Evolutionary conservation across 2,797 vertebrate genomes (phyloP).

Genomic region (Perodicticus potto): DNA sequence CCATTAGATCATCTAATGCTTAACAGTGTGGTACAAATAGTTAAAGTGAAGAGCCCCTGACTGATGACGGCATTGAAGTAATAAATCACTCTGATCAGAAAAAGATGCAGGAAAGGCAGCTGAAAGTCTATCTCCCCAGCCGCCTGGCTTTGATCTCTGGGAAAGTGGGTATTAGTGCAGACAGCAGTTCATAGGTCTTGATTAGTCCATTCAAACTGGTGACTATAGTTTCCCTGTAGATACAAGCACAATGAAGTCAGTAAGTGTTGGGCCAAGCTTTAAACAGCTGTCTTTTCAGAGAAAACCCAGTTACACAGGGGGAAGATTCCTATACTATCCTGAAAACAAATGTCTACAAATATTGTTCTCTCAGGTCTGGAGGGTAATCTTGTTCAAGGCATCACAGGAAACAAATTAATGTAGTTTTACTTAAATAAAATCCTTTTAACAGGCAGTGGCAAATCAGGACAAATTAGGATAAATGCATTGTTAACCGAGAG

Average conservation of each 20-base stretch:
- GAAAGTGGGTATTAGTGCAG: constrained; percentile 79
- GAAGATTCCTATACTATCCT: constrained; percentile 25
- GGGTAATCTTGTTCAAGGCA: constrained; percentile 10
- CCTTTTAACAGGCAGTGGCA: constrained; percentile 38
- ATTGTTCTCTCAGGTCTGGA: not conserved
- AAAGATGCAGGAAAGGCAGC: constrained; percentile 78
- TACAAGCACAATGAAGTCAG: constrained; percentile 71
- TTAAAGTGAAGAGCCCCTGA: constrained; percentile 67
- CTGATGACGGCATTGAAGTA: constrained; percentile 63
- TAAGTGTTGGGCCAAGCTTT: constrained; percentile 59
- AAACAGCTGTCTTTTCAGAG: constrained; percentile 73
- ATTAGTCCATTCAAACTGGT: constrained; percentile 69
- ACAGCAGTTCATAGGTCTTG: constrained; percentile 68
- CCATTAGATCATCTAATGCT: constrained; percentile 2
- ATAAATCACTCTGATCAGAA: constrained; percentile 83
- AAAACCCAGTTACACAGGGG: constrained; percentile 8
- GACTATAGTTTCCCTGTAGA: constrained; percentile 77
- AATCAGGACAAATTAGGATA: constrained; percentile 44
- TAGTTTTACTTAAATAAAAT: constrained; percentile 57
- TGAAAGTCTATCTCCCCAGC: constrained; percentile 43
- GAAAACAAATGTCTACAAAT: constrained; percentile 57
- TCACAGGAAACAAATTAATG: constrained; percentile 2
- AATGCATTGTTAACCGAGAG: not conserved
- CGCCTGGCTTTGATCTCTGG: constrained; percentile 84
- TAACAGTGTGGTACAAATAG: constrained; percentile 38